phyloP scores from a whole-genome alignment of 2,888 invertebrate genomes.

The Athetis lepigone region DNA sequence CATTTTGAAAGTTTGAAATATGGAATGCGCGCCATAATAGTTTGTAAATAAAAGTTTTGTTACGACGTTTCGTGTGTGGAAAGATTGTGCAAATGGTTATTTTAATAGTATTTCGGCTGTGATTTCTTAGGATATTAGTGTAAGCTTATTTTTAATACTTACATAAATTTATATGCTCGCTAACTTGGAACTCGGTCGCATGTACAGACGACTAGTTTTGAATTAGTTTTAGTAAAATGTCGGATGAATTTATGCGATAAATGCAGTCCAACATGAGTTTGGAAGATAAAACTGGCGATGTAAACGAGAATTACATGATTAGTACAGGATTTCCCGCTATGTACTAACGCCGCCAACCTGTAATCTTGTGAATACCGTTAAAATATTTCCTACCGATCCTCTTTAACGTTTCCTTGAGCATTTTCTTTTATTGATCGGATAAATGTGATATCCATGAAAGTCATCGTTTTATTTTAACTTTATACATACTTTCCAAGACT shows the following conservation, averaged over 20 bases:
- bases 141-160: conserved; percentile 55
- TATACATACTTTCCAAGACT: no score
- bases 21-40: conserved; percentile 58
- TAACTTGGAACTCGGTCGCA: conserved; percentile 9
- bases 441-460: no score
- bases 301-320: conserved; percentile 46
- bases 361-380: conserved; percentile 51
- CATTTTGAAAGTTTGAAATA: conserved; percentile 49
- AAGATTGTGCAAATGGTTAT: conserved; percentile 60
- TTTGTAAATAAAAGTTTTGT: conserved; percentile 37
- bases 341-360: conserved; percentile 22
- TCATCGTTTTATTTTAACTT: no score
- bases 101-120: conserved; percentile 58
- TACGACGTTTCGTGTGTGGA: conserved; percentile 36
- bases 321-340: conserved; percentile 50
- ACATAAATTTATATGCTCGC: background rate
- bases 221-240: conserved; percentile 29
- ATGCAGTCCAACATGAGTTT: conserved; percentile 45
- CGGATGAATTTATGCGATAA: conserved; percentile 36
- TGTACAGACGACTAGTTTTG: conserved; percentile 23
- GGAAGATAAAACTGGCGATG: conserved; percentile 47
- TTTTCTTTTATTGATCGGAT: conserved; percentile 10
- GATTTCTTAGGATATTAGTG: conserved; percentile 62
- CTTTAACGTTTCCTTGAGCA: conserved; percentile 20
- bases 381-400: conserved; percentile 45